phyloP scores from a whole-genome alignment of 2,797 vertebrate species.

The Protosalanx chinensis region DNA sequence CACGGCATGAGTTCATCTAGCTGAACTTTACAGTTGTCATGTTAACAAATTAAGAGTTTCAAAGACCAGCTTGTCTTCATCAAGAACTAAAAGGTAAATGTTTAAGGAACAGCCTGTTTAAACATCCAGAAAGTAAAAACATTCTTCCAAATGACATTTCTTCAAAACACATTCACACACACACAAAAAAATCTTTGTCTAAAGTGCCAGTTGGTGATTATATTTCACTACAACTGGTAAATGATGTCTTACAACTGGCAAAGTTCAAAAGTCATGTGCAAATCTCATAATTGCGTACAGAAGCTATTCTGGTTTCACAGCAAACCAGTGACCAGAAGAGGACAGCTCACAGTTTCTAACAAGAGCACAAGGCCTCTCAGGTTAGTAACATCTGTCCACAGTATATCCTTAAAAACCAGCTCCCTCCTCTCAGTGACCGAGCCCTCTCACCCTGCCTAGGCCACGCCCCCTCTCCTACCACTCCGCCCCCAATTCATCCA shows the following conservation, averaged over 20 bases:
- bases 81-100: constrained; percentile 2
- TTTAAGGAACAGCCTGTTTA: constrained; percentile 4
- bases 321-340: neutral
- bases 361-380: constrained; percentile 24
- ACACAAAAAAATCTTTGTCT: constrained; percentile 25
- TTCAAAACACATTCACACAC: constrained; percentile 14
- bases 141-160: constrained; percentile 10
- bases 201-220: constrained; percentile 18
- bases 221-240: neutral
- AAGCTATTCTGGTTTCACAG: constrained; percentile 12
- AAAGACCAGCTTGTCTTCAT: neutral
- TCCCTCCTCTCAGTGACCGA: constrained; percentile 23
- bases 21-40: no score
- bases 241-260: neutral
- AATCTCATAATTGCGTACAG: constrained; percentile 18
- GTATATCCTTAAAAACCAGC: constrained; percentile 26
- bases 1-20: constrained; percentile 3
- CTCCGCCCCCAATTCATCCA: neutral
- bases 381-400: constrained; percentile 10
- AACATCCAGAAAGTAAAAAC: constrained; percentile 15
- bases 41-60: neutral
- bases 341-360: neutral
- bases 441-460: neutral
- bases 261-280: constrained; percentile 11
- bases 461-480: neutral